Conservation (phyloP, 2,797 vertebrate species). For the Micromesistius poutassou region DNA sequence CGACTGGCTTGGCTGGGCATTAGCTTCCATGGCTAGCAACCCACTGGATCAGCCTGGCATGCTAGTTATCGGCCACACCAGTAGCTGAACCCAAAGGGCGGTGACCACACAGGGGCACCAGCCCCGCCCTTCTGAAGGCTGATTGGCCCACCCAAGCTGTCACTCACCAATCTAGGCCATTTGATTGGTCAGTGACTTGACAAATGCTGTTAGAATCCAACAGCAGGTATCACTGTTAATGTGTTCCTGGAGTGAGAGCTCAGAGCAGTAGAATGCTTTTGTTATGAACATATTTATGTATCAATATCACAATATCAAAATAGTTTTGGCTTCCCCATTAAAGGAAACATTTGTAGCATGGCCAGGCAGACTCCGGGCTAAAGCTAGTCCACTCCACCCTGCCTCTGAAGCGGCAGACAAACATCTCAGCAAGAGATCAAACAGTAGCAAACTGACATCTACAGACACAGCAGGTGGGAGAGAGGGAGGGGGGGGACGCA, state of each 20-base stretch:
- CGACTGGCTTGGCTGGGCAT: too few species aligned
- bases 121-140: neutral
- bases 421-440: slow-evolving; percentile 11
- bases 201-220: neutral
- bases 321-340: neutral
- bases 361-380: neutral
- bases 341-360: neutral
- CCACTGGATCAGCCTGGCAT: too few species aligned
- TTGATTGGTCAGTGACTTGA: neutral
- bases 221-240: neutral
- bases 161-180: neutral
- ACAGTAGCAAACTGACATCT: slow-evolving; percentile 26
- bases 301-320: neutral
- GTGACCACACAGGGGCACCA: neutral
- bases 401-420: slow-evolving; percentile 8
- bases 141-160: neutral
- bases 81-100: too few species aligned
- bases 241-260: neutral
- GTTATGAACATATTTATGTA: neutral
- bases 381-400: slow-evolving; percentile 11
- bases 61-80: too few species aligned
- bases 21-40: too few species aligned
- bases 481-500: neutral
- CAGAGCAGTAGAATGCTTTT: neutral
- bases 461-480: slow-evolving; percentile 39